Conservation (phyloP, 2,797 vertebrate species). For the Muscicapa striata region DNA sequence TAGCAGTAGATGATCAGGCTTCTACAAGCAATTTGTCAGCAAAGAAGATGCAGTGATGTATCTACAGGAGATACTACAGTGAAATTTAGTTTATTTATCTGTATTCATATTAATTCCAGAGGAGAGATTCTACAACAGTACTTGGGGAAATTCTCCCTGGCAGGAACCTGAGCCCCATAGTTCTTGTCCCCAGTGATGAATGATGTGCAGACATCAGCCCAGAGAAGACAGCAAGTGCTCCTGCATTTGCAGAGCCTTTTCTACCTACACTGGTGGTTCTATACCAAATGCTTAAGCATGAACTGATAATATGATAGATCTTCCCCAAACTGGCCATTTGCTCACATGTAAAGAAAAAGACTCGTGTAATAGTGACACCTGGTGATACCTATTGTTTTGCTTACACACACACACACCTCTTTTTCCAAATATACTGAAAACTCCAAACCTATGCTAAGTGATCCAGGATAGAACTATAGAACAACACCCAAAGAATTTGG, state of each 20-base stretch:
- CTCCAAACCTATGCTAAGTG: neutral
- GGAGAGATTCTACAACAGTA: neutral
- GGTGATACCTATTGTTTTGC: slow-evolving; percentile 48
- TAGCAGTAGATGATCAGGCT: neutral
- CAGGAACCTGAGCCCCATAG: neutral
- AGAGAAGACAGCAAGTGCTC: neutral
- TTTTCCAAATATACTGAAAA: neutral
- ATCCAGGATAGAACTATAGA: neutral
- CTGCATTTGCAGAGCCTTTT: neutral
- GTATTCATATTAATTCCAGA: neutral
- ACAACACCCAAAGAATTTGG: neutral
- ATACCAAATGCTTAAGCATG: neutral
- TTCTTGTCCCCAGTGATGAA: neutral
- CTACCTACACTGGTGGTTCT: neutral
- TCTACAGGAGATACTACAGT: neutral
- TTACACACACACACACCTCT: neutral
- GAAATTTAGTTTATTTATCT: neutral
- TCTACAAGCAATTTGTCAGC: neutral
- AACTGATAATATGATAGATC: neutral
- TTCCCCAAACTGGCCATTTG: slow-evolving; percentile 13
- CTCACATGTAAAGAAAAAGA: slow-evolving; percentile 1
- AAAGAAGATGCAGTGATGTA: neutral
- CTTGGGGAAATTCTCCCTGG: neutral
- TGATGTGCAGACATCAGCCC: neutral
- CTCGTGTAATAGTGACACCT: slow-evolving; percentile 56